These are phyloP conservation scores for Geophilus truncorum DNA, from an alignment of 2,888 invertebrate genomes.

Conservation along the genomic window DNA sequence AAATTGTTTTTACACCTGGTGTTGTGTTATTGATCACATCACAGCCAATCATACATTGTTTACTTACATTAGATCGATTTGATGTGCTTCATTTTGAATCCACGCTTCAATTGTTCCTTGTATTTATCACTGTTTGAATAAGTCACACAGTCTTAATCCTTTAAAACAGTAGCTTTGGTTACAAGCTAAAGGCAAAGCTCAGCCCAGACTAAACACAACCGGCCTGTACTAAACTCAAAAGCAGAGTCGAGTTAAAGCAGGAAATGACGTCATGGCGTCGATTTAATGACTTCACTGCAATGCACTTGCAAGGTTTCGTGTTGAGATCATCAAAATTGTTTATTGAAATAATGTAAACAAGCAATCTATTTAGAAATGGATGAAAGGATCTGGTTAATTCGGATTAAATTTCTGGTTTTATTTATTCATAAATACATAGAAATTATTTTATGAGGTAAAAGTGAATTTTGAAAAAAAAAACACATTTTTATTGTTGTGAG, in stretches of 20 bases:
- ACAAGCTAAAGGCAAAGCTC: not conserved
- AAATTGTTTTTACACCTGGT: no score
- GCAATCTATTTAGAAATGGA: not conserved
- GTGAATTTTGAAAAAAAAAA: no score
- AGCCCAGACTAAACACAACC: not conserved
- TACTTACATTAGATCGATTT: not conserved
- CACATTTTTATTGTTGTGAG: no score
- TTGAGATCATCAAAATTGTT: not conserved
- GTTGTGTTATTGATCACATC: no score
- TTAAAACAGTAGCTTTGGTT: not conserved
- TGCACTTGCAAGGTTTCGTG: not conserved
- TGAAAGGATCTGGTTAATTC: slow-evolving; percentile 1
- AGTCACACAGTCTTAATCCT: not conserved
- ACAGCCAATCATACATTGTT: not conserved
- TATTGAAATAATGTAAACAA: not conserved
- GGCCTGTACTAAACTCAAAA: not conserved
- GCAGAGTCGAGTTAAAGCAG: not conserved
- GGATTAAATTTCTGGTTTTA: no score
- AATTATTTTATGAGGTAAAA: no score
- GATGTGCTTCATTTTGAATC: not conserved
- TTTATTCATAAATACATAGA: no score
- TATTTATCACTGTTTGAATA: not conserved
- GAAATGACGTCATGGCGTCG: not conserved
- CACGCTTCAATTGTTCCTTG: no score
- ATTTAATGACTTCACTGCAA: not conserved